These are phyloP conservation scores for Chrysina gloriosa DNA, from an alignment of 2,888 invertebrate species.

Conservation along the genomic window DNA sequence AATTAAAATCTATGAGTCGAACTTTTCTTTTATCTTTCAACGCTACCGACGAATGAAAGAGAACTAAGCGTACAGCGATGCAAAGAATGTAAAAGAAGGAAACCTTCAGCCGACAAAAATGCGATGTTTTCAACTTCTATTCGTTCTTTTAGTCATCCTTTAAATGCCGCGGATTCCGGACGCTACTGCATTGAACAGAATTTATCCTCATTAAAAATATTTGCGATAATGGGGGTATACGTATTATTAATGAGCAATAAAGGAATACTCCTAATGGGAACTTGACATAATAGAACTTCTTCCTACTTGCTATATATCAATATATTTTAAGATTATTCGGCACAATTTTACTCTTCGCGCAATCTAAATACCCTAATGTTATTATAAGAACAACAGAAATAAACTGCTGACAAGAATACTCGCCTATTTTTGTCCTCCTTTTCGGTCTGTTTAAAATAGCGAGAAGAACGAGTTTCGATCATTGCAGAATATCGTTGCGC, in stretches of 20 bases:
- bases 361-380: background rate
- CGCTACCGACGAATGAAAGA: background rate
- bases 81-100: background rate
- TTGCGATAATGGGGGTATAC: too few species aligned
- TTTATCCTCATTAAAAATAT: background rate
- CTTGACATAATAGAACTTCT: background rate
- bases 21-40: too few species aligned
- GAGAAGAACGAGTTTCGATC: conserved; percentile 7
- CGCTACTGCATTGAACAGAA: background rate
- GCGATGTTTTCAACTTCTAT: background rate
- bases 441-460: conserved; percentile 11
- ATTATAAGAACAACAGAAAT: conserved; percentile 5
- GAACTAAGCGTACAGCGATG: background rate
- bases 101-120: background rate
- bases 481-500: background rate
- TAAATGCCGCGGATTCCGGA: conserved; percentile 1
- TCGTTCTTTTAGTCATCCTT: background rate
- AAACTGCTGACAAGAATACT: conserved; percentile 5
- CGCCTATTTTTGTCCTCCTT: conserved; percentile 9
- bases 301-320: background rate
- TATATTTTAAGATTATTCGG: background rate
- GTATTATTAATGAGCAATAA: too few species aligned
- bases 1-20: too few species aligned
- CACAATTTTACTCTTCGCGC: background rate
- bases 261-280: too few species aligned